These are phyloP conservation scores for Amphiprion ocellaris DNA, from an alignment of 2,113 vertebrate genomes.

Conservation along the genomic window DNA sequence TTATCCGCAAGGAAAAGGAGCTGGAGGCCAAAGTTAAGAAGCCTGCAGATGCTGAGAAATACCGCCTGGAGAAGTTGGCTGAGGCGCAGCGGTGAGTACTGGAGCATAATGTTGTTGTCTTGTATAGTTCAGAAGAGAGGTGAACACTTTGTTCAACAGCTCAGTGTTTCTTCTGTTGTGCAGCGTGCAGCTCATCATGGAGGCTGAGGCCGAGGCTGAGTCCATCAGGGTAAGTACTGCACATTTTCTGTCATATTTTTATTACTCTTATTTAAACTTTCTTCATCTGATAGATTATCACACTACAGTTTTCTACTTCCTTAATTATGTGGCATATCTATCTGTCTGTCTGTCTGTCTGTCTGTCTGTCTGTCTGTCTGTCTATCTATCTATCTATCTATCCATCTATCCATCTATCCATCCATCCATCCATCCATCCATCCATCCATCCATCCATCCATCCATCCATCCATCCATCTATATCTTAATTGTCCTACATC, in stretches of 20 bases:
- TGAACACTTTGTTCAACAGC: background rate
- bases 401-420: too few species aligned
- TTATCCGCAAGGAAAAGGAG: slow-evolving; percentile 89
- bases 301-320: background rate
- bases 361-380: too few species aligned
- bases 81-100: slow-evolving; percentile 87
- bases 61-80: slow-evolving; percentile 88
- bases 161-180: background rate
- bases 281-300: background rate
- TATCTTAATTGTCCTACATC: background rate
- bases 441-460: too few species aligned
- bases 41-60: slow-evolving; percentile 91
- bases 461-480: too few species aligned
- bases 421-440: too few species aligned
- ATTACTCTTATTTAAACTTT: background rate
- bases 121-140: background rate
- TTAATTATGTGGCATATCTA: background rate
- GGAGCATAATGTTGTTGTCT: background rate
- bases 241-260: background rate
- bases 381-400: too few species aligned
- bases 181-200: slow-evolving; percentile 91
- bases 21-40: slow-evolving; percentile 91
- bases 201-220: slow-evolving; percentile 92
- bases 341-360: too few species aligned
- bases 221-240: slow-evolving; percentile 86